These are phyloP conservation scores for Zaprionus vittiger DNA, from an alignment of 1,140 invertebrate species.

Conservation along the genomic window DNA sequence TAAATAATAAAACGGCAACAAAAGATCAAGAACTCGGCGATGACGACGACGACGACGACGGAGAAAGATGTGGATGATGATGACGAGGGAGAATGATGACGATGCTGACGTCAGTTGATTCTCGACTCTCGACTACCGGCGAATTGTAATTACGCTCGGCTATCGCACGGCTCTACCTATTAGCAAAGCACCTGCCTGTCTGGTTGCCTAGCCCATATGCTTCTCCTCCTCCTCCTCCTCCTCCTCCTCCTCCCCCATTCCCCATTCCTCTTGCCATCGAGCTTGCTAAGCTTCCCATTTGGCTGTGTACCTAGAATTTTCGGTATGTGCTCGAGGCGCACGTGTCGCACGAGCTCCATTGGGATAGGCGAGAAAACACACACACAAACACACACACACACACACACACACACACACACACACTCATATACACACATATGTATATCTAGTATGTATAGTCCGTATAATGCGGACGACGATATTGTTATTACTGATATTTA, in stretches of 20 bases:
- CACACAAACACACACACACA: not conserved
- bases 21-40: constrained; percentile 6
- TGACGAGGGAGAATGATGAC: not conserved
- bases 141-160: constrained; percentile 1
- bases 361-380: constrained; percentile 9
- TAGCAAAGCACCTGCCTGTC: not conserved
- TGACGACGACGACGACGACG: not conserved
- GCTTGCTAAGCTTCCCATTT: too few species aligned
- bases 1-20: constrained; percentile 4
- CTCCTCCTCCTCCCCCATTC: too few species aligned
- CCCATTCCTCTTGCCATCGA: too few species aligned
- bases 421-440: not conserved
- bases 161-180: not conserved
- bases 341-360: constrained; percentile 27
- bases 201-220: not conserved
- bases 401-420: not conserved
- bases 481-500: constrained; percentile 46
- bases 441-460: not conserved
- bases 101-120: constrained; percentile 23
- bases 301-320: constrained; percentile 3
- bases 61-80: not conserved
- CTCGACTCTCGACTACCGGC: not conserved
- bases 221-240: too few species aligned
- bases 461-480: constrained; percentile 9
- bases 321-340: constrained; percentile 23